Evolutionary conservation across 2,797 vertebrate genomes (phyloP), one percentile per base, ranked within the genome.

Genomic region (Trachurus trachurus): DNA sequence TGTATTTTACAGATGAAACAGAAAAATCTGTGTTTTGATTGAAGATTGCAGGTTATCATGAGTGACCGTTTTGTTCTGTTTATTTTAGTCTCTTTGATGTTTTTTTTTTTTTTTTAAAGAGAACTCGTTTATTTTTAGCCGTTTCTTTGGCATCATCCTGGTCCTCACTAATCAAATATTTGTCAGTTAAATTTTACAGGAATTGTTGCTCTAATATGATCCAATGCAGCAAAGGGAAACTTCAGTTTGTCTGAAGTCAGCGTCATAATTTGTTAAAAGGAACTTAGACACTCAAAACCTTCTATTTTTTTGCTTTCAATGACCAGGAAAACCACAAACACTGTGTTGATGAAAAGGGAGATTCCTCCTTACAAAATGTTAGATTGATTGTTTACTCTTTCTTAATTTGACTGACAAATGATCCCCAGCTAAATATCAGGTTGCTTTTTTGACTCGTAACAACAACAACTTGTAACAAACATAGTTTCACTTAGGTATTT

Each of bases 41-140:
- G 58, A 0, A 89, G 90, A 93, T 89, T 75, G 75, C 66, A 76
- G 88, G 87, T 74, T 89, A 80, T 83, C 21, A 22, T 60, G 60
- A 66, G 44, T 21, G 65, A 67, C 56, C 7, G 50, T 71, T 83
- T 79, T 70, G 31, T 74, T 78, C n/a, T 72, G 57, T 86, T 79
- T 86, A 76, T 78, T 89, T 88, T 45, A 64, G 61, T 74, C 49
- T 4, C 49, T 80, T 83, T 75, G 16, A 44, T 68, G 39, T 76
- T 85, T 58, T 17, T 26, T 72, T 84, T 76, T 54, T 40, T 42
- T 42, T 9, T 42, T 42, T n/a, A n/a, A 75, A 54, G 47, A 73
- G 34, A 31, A 39, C 40, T 53, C 34, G 9, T 83, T 67, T 58
- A 65, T 78, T 77, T 87, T 83, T 57, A 80, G 75, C 54, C 22